A percentile compares a stretch with the other conserved stretches of the same genome.
Evolutionary conservation across 2,888 invertebrate species (phyloP).

Genomic region (Ormyrus pomaceus): DNA sequence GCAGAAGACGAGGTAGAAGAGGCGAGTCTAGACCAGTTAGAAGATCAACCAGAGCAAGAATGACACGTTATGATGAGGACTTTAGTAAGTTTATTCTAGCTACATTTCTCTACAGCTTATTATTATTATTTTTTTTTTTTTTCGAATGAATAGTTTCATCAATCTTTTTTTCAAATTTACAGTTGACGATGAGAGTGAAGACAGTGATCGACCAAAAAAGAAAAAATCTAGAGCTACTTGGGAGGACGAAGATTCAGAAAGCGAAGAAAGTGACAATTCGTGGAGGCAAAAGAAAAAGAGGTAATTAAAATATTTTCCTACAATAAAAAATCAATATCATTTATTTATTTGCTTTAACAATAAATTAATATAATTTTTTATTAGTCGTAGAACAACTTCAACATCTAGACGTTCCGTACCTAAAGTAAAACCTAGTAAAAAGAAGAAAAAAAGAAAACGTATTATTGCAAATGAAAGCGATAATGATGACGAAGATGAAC

Average conservation of each 20-base stretch:
- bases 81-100: slow-evolving; percentile 75
- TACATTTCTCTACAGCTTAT: too few species aligned
- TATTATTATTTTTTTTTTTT: too few species aligned
- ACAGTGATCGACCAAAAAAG: slow-evolving; percentile 78
- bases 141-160: neutral
- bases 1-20: slow-evolving; percentile 76
- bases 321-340: too few species aligned
- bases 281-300: slow-evolving; percentile 78
- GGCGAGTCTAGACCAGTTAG: slow-evolving; percentile 76
- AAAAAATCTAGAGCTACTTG: slow-evolving; percentile 80
- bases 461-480: slow-evolving; percentile 73
- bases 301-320: slow-evolving; percentile 57
- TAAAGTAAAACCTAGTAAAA: slow-evolving; percentile 74
- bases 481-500: slow-evolving; percentile 74
- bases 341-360: too few species aligned
- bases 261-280: slow-evolving; percentile 80
- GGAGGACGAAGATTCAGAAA: slow-evolving; percentile 77
- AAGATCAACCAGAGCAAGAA: slow-evolving; percentile 78
- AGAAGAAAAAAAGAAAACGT: slow-evolving; percentile 75
- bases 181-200: slow-evolving; percentile 78
- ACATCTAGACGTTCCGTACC: slow-evolving; percentile 64
- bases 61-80: slow-evolving; percentile 78
- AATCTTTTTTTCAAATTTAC: slow-evolving; percentile 23
- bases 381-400: slow-evolving; percentile 68
- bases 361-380: slow-evolving; percentile 37